Evolutionary conservation across 2,113 vertebrate genomes (phyloP).

Genomic region (Gobiocypris rarus): DNA sequence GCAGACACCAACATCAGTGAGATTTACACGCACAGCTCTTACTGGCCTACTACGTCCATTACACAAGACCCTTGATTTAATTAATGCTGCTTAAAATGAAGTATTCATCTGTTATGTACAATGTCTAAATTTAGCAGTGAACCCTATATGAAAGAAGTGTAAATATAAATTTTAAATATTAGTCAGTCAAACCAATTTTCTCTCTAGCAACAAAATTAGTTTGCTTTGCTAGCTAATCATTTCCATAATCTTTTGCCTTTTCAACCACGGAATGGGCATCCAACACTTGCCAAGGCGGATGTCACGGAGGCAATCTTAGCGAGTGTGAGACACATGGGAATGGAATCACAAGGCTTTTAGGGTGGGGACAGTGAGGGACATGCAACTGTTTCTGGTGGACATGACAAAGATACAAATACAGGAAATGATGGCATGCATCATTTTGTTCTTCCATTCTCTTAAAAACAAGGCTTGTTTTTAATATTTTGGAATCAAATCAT

Average conservation of each 20-base stretch:
- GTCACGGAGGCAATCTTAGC: conserved; percentile 13
- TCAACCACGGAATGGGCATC: conserved; percentile 31
- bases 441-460: background rate
- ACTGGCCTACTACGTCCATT: too few relatives aligned
- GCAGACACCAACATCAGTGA: too few relatives aligned
- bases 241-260: conserved; percentile 30
- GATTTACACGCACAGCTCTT: too few relatives aligned
- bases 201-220: background rate
- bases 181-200: background rate
- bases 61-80: background rate
- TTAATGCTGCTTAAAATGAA: background rate
- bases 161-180: conserved; percentile 4
- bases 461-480: background rate
- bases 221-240: too few relatives aligned
- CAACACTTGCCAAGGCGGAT: conserved; percentile 35
- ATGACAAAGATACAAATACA: background rate
- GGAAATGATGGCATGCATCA: conserved; percentile 5
- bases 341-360: conserved; percentile 1
- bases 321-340: conserved; percentile 32
- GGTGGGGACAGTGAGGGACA: conserved; percentile 11
- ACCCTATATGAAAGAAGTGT: background rate
- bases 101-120: too few relatives aligned
- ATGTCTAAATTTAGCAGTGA: background rate
- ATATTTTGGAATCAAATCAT: background rate
- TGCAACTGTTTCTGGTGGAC: background rate